Evolutionary conservation across 2,888 invertebrate genomes (phyloP), one percentile per base, ranked within the genome.

Genomic region (Orthonevra nobilis): DNA sequence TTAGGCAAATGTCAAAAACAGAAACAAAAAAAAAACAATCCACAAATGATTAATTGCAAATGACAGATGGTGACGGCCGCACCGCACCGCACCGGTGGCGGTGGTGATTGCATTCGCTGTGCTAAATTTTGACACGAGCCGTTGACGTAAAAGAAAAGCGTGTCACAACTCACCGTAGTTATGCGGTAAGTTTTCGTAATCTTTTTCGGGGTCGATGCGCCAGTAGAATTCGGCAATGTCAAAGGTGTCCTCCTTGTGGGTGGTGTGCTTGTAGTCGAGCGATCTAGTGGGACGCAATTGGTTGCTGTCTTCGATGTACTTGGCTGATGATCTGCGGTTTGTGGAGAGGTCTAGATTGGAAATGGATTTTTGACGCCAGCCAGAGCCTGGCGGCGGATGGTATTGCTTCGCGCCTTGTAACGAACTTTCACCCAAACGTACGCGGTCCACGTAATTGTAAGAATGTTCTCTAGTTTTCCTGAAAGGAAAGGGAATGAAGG

Each of bases 261-360:
- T 84, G 30, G 85, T 40, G 79, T 86, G 87, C 30, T 86, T 86
- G 81, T 86, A 88, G 83, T 88, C 88, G 68, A 88, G 83, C 23
- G 88, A 88, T 44, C 87, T 87, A 19, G 87, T 87, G 82, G 87
- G 86, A 61, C 88, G 85, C 56, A 88, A 81, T 81, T 86, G 86
- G 4, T 85, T 83, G 44, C 86, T 82, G 79, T 54, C 82, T 52
- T 20, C 83, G 56, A 58, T 75, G 54, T 73, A 82, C 7, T 81
- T 81, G 2, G 85, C 83, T 84, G 86, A 82, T 63, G 85, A 83
- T 56, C 84, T 85, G 81, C 86, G 86, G 85, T 86, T 87, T 83
- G 89, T 88, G 88, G 90, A 90, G 86, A 90, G 90, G 90, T 90
- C 90, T 87, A 90, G 89, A 89, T 91, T 90, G 85, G 89, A 87